Percentiles rank a stretch among this genome's conserved stretches.
These are phyloP conservation scores for Poeciliopsis infans DNA, from an alignment of 2,797 vertebrate genomes.

Conservation along the genomic window DNA sequence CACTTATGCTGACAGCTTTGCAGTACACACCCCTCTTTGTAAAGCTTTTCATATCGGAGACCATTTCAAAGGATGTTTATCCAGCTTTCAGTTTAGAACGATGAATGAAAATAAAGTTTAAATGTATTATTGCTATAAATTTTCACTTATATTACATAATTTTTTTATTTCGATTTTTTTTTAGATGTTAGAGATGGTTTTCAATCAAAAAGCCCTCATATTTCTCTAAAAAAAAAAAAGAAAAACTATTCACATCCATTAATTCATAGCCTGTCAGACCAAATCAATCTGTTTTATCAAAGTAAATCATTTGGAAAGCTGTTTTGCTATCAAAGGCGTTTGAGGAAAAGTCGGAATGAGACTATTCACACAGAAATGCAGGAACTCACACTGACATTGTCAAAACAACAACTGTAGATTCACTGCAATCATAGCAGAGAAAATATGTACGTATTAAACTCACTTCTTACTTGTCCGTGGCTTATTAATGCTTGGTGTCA, in stretches of 20 bases:
- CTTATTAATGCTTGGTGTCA: constrained; percentile 38
- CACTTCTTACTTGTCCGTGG: constrained; percentile 36
- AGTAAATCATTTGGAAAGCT: constrained; percentile 27
- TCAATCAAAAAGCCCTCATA: not conserved
- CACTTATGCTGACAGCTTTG: constrained; percentile 28
- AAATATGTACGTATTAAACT: constrained; percentile 78
- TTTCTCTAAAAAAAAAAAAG: constrained; percentile 20
- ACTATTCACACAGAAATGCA: constrained; percentile 36
- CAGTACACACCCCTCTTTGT: constrained; percentile 37
- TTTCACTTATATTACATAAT: constrained; percentile 29
- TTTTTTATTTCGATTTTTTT: constrained; percentile 14
- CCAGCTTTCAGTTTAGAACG: constrained; percentile 20
- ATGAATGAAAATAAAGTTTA: constrained; percentile 31
- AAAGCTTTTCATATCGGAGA: constrained; percentile 42
- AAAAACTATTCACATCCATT: not conserved
- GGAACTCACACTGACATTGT: constrained; percentile 35
- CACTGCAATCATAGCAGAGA: constrained; percentile 61
- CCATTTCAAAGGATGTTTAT: not conserved
- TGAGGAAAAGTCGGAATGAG: constrained; percentile 28
- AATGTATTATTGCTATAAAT: constrained; percentile 49
- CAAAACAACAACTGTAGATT: constrained; percentile 58
- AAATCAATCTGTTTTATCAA: constrained; percentile 6
- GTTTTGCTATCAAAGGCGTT: constrained; percentile 53
- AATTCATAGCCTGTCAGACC: constrained; percentile 10
- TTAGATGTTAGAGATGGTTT: constrained; percentile 14